phyloP scores from a whole-genome alignment of 1,140 invertebrate species.

The Ooceraea biroi region DNA sequence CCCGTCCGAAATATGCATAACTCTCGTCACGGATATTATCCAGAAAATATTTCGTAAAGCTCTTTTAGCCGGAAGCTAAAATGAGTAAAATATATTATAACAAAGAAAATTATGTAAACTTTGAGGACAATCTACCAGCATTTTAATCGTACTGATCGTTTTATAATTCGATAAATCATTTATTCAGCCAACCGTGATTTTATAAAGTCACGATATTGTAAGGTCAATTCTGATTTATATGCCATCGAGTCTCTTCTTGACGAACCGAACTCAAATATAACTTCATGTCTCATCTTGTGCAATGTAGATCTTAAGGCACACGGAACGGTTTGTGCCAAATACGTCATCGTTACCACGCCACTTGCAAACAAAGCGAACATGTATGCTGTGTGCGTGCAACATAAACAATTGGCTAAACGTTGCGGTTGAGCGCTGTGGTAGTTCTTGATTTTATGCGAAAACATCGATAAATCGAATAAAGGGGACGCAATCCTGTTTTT shows the following conservation, averaged over 20 bases:
- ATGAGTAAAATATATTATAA: neutral
- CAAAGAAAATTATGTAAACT: neutral
- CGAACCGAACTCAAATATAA: neutral
- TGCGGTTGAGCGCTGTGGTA: slow-evolving; percentile 17
- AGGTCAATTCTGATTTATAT: neutral
- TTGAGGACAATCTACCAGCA: neutral
- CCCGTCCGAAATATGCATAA: slow-evolving; percentile 10
- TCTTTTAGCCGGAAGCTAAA: neutral
- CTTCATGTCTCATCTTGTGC: slow-evolving; percentile 1
- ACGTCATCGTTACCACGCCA: slow-evolving; percentile 36
- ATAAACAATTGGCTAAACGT: slow-evolving; percentile 45
- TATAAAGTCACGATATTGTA: neutral
- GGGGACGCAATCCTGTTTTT: slow-evolving; percentile 45
- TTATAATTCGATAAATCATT: neutral
- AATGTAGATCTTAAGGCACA: slow-evolving; percentile 11
- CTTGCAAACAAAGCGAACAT: slow-evolving; percentile 48
- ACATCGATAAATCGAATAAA: slow-evolving; percentile 67
- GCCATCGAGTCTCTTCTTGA: neutral
- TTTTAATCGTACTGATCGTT: neutral
- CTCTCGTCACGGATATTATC: slow-evolving; percentile 3
- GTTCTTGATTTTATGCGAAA: slow-evolving; percentile 54
- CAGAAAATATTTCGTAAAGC: neutral
- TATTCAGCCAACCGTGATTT: neutral
- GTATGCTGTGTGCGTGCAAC: slow-evolving; percentile 42
- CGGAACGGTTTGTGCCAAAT: slow-evolving; percentile 48